These are phyloP conservation scores for Tetrax tetrax DNA, from an alignment of 2,113 vertebrate genomes.

Conservation along the genomic window DNA sequence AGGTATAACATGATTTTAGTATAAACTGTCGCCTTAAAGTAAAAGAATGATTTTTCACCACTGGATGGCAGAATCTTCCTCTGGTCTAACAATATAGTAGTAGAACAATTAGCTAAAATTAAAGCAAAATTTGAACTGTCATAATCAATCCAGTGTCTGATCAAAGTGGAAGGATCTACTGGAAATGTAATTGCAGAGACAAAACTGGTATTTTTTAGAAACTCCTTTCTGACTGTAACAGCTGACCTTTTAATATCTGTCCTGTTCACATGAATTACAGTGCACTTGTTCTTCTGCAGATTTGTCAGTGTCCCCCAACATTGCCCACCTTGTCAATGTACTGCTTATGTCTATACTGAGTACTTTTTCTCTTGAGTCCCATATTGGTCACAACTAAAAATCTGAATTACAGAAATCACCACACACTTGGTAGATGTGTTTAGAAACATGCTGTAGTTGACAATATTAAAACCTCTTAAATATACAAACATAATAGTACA, in stretches of 20 bases:
- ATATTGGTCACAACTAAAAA: background rate
- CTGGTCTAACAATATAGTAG: background rate
- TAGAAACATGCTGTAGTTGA: background rate
- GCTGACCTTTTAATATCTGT: slow-evolving; percentile 25
- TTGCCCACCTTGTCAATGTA: background rate
- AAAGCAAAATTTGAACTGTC: slow-evolving; percentile 15
- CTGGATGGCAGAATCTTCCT: slow-evolving; percentile 67
- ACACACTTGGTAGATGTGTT: background rate
- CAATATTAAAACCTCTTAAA: background rate
- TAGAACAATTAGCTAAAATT: slow-evolving; percentile 28
- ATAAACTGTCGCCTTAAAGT: background rate
- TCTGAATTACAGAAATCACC: background rate
- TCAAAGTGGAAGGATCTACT: slow-evolving; percentile 17
- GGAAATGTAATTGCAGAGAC: slow-evolving; percentile 31
- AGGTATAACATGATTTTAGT: background rate
- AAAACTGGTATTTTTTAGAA: slow-evolving; percentile 15
- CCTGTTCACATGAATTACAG: background rate
- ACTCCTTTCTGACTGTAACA: background rate
- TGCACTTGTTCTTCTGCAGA: background rate
- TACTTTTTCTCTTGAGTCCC: background rate
- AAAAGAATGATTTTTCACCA: slow-evolving; percentile 19
- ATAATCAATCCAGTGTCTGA: background rate
- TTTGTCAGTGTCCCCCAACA: background rate
- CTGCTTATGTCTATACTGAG: background rate
- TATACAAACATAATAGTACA: background rate